Conservation (phyloP, 2,888 invertebrate species). For the Caenorhabditis virilis region DNA sequence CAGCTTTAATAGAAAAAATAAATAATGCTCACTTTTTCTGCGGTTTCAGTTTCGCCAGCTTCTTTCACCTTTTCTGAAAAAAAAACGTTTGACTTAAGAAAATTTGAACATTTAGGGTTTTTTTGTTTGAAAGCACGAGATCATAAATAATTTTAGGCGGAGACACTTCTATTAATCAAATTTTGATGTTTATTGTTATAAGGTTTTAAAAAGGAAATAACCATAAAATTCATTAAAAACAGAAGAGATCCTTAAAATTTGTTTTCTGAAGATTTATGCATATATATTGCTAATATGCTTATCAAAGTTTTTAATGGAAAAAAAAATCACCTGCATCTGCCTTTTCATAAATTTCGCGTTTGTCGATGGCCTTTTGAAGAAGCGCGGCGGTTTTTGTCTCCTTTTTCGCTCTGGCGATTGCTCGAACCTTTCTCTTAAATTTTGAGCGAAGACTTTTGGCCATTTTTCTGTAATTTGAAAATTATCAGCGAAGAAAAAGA, state of each 20-base stretch:
- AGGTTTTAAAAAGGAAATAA: background rate
- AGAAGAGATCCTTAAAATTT: background rate
- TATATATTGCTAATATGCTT: too few species aligned
- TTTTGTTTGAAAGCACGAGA: too few species aligned
- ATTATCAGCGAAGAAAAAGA: conserved; percentile 1
- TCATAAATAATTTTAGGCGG: too few species aligned
- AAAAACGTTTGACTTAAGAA: background rate
- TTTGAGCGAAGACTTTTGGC: conserved; percentile 57
- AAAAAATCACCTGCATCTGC: conserved; percentile 27
- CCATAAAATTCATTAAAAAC: background rate
- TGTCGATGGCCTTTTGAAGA: conserved; percentile 40
- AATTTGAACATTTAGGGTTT: background rate
- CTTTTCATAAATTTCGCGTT: conserved; percentile 33
- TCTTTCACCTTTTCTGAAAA: conserved; percentile 33
- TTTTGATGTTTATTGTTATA: background rate
- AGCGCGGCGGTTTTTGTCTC: conserved; percentile 44
- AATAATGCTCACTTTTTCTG: conserved; percentile 13
- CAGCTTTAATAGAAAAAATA: background rate
- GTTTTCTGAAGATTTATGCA: too few species aligned
- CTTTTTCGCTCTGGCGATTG: conserved; percentile 50
- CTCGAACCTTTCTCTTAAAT: conserved; percentile 53
- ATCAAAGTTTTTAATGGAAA: conserved; percentile 1
- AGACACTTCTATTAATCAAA: too few species aligned
- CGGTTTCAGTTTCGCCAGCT: background rate
- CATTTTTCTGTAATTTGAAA: conserved; percentile 29